phyloP scores from a whole-genome alignment of 2,797 vertebrate species.

The Hirundo rustica region DNA sequence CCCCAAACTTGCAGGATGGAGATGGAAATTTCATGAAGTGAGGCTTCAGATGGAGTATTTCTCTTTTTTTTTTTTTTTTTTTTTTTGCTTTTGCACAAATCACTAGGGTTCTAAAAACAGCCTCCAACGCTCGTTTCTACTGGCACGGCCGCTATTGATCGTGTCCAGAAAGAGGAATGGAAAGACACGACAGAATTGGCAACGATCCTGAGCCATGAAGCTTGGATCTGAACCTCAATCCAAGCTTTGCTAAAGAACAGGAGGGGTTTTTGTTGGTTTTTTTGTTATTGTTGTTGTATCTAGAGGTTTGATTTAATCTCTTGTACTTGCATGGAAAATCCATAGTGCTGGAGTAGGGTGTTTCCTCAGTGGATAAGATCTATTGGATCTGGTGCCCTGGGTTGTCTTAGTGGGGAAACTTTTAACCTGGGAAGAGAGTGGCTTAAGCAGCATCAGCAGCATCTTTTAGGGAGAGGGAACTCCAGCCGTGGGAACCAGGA shows the following conservation, averaged over 20 bases:
- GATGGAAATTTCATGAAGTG: conserved; percentile 21
- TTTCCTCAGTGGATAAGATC: neutral
- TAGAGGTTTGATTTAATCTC: conserved; percentile 13
- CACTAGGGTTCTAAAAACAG: conserved; percentile 50
- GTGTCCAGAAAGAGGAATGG: conserved; percentile 59
- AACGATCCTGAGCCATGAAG: rapidly evolving
- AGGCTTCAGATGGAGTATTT: neutral
- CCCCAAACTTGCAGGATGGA: neutral
- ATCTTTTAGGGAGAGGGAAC: neutral
- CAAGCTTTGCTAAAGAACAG: conserved; percentile 20
- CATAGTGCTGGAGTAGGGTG: rapidly evolving
- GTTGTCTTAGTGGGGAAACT: neutral
- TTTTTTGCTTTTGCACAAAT: conserved; percentile 18
- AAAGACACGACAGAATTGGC: conserved; percentile 45
- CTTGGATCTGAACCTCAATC: neutral
- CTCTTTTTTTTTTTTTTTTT: neutral
- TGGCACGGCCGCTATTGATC: neutral
- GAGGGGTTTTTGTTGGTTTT: neutral
- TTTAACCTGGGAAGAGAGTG: neutral
- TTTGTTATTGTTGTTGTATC: neutral
- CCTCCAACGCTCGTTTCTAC: neutral
- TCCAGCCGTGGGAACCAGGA: neutral
- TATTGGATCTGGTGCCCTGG: neutral
- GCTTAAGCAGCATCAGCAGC: neutral
- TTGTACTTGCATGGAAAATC: conserved; percentile 9